phyloP scores from a whole-genome alignment of 2,113 vertebrate species.

The Callithrix jacchus region DNA sequence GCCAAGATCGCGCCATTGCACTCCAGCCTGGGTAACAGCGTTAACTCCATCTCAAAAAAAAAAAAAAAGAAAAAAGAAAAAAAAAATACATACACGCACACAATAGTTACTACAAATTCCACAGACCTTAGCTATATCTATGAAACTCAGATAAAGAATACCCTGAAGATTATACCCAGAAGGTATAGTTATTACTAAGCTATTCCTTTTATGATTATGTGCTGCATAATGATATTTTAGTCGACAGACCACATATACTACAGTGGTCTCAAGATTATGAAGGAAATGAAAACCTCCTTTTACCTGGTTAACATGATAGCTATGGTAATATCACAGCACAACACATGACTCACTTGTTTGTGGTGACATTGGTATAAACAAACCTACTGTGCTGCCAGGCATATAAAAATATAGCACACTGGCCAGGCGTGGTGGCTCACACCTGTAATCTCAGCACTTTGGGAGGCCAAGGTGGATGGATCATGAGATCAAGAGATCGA shows the following conservation, averaged over 20 bases:
- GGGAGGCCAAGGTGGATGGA: too few species aligned
- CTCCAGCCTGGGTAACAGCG: too few species aligned
- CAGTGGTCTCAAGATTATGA: not conserved
- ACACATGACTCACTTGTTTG: not conserved
- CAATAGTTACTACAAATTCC: not conserved
- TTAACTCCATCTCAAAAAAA: too few species aligned
- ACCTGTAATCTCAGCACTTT: too few species aligned
- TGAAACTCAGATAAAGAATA: not conserved
- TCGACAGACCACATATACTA: not conserved
- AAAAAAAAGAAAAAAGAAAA: too few species aligned
- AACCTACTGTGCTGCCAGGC: not conserved
- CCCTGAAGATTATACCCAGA: not conserved
- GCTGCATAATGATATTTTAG: not conserved
- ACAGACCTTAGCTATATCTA: not conserved
- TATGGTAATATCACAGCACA: not conserved
- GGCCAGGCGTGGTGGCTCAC: too few species aligned
- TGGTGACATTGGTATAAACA: not conserved
- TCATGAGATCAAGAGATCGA: too few species aligned
- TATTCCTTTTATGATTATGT: not conserved
- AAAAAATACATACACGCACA: not conserved
- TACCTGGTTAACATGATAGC: not conserved
- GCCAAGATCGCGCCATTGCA: too few species aligned
- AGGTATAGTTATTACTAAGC: slow-evolving; percentile 1
- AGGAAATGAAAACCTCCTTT: not conserved
- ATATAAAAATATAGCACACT: not conserved